Conservation (phyloP, 2,888 invertebrate species). For the Ceraclea dissimilis region DNA sequence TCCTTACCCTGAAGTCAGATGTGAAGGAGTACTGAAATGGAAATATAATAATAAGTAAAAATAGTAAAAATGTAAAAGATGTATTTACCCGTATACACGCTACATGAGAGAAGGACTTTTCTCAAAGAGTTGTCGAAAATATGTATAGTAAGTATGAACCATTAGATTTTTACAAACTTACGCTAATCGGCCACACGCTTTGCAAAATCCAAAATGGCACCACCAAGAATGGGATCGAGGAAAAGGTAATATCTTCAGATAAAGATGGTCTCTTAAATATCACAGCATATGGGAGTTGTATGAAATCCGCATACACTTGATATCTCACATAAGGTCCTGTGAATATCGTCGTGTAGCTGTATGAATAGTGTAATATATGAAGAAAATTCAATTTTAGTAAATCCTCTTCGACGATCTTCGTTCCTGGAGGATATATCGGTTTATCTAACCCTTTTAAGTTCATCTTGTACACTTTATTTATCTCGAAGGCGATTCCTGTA, state of each 20-base stretch:
- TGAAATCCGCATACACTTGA: conserved; percentile 63
- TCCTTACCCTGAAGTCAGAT: conserved; percentile 5
- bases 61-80: too few relatives aligned
- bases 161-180: neutral
- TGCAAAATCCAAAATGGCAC: neutral
- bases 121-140: too few relatives aligned
- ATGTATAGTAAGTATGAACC: too few relatives aligned
- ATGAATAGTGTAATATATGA: conserved; percentile 1
- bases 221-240: neutral
- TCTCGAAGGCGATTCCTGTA: conserved; percentile 2
- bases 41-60: too few relatives aligned
- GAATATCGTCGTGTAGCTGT: neutral
- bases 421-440: neutral
- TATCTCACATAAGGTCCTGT: conserved; percentile 81
- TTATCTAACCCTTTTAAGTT: neutral
- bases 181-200: neutral
- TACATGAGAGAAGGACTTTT: too few relatives aligned
- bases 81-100: too few relatives aligned
- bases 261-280: neutral
- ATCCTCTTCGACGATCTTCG: neutral
- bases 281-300: conserved; percentile 45
- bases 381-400: neutral
- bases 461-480: neutral
- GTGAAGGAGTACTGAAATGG: conserved; percentile 8
- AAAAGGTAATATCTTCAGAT: neutral